Evolutionary conservation across 2,888 invertebrate species (phyloP), one percentile per base, ranked within the genome.

Genomic region (Microplitis manilae): DNA sequence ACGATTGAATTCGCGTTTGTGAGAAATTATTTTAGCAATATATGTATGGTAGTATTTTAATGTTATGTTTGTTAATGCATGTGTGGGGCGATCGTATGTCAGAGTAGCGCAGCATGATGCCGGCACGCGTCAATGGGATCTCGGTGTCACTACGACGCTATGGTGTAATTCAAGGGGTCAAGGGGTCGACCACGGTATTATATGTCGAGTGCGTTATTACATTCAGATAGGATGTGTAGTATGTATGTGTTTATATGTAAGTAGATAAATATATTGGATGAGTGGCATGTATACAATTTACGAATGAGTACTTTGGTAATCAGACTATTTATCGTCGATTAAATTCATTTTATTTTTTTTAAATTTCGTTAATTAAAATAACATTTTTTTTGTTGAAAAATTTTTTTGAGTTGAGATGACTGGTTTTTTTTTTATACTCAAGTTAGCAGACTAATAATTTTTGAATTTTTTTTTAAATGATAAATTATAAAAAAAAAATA

Each of bases 41-140:
- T 30, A 30, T 30, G 30, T 30, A 30, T 30, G 4, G 30, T 4
- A 30, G 30, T 65, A 65, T 30, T 65, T 65, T 65, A 30, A 20
- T 50, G 9, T 13, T 13, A 50, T 50, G 50, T 13, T 50, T 50
- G 13, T 13, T 50, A 13, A 61, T 61, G n/a, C 39, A 40, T 17
- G 38, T 30, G 67, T 59, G 61, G 30, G 77, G 70, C 61, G n/a
- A 38, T 67, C 65, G 38, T 73, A 64, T 4, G 20, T 17, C 9
- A 30, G 20, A 30, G 13, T 17, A 62, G 39, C 73, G 6, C 73
- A 85, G 82, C 83, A 84, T 83, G 86, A 81, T 84, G 87, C 83
- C 81, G 87, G 50, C 81, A 76, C 79, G 75, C 80, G 82, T 81
- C 82, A 78, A 79, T 81, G 78, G 70, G 79, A 77, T 77, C 67